These are phyloP conservation scores for Mormyrus hasselquistii DNA, from an alignment of 2,797 vertebrate species.

Conservation along the genomic window DNA sequence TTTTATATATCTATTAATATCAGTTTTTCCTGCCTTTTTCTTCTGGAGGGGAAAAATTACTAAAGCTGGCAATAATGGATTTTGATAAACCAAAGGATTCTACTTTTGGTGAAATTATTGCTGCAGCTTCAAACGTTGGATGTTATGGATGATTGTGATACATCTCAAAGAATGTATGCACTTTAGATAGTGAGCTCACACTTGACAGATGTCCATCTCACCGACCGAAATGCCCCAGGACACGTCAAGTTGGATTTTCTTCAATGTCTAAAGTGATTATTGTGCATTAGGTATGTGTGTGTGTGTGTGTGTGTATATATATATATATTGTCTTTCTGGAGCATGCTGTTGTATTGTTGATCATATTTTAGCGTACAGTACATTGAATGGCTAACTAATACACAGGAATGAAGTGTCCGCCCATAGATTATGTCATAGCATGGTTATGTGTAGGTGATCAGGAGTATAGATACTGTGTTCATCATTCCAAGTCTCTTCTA, in stretches of 20 bases:
- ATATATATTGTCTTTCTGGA: slow-evolving; percentile 41
- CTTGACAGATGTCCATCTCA: slow-evolving; percentile 2
- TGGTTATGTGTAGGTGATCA: slow-evolving; percentile 60
- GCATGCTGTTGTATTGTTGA: slow-evolving; percentile 57
- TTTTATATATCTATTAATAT: slow-evolving; percentile 15
- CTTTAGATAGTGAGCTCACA: slow-evolving; percentile 21
- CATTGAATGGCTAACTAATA: slow-evolving; percentile 59
- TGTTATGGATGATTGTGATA: slow-evolving; percentile 2
- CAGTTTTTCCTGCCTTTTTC: slow-evolving; percentile 9
- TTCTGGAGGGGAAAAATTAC: slow-evolving; percentile 7
- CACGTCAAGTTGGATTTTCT: not conserved
- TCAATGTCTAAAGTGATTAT: slow-evolving; percentile 11
- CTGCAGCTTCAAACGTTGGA: slow-evolving; percentile 36
- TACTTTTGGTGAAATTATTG: slow-evolving; percentile 63
- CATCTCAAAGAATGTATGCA: slow-evolving; percentile 22
- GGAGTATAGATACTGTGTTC: slow-evolving; percentile 73
- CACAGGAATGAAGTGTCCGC: slow-evolving; percentile 50
- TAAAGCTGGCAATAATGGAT: slow-evolving; percentile 60
- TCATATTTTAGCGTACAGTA: slow-evolving; percentile 64
- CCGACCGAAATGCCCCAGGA: slow-evolving; percentile 8
- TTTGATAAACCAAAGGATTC: slow-evolving; percentile 61
- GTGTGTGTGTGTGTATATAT: not conserved
- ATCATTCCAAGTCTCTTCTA: slow-evolving; percentile 67
- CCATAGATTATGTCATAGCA: slow-evolving; percentile 62
- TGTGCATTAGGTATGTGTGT: slow-evolving; percentile 16